Evolutionary conservation across 1,140 invertebrate genomes (phyloP).

Genomic region (Ooceraea biroi): DNA sequence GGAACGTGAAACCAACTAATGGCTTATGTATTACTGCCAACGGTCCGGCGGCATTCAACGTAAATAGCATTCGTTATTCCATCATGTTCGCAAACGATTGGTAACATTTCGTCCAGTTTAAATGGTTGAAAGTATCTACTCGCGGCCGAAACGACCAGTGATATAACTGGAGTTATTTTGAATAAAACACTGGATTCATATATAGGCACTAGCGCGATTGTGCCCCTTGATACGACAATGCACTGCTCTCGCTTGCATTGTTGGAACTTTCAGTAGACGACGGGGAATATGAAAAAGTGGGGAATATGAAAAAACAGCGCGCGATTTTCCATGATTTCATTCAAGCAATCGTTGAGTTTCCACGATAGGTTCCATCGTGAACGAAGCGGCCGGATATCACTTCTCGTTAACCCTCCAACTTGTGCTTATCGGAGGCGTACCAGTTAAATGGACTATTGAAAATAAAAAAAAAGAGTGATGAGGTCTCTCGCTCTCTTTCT

Average conservation of each 20-base stretch:
- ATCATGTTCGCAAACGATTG: no score
- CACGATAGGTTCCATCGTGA: neutral
- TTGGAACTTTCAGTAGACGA: neutral
- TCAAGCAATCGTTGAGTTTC: neutral
- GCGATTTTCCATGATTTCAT: neutral
- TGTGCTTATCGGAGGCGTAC: neutral
- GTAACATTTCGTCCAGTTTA: neutral
- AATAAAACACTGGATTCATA: neutral
- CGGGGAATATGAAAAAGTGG: neutral
- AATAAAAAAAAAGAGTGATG: no score
- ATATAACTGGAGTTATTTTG: neutral
- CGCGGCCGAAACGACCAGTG: neutral
- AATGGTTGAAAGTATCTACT: neutral
- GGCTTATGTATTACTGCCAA: constrained; percentile 22
- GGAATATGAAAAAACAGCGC: neutral
- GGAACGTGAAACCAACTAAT: neutral
- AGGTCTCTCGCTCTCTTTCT: no score
- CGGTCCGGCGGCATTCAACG: neutral
- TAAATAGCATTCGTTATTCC: constrained; percentile 20
- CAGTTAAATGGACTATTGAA: neutral
- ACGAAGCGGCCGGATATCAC: neutral
- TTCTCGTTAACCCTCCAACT: neutral
- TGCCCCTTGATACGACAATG: neutral
- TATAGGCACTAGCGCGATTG: neutral
- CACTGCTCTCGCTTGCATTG: neutral